Percentiles rank a stretch among this genome's conserved stretches.
phyloP scores from a whole-genome alignment of 2,888 invertebrate species.

The Leptopilina syphax region DNA sequence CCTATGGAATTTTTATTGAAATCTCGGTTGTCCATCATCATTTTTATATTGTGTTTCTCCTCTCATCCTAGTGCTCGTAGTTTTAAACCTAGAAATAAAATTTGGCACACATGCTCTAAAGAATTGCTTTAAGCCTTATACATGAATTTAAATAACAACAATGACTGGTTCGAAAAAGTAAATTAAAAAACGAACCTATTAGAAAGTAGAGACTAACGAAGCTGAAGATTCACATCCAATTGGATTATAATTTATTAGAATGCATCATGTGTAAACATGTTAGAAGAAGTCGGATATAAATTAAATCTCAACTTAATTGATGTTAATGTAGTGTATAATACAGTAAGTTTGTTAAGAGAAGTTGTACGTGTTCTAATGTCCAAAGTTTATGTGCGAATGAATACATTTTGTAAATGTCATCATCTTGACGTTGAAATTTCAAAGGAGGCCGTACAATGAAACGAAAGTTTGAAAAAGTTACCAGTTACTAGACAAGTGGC shows the following conservation, averaged over 20 bases:
- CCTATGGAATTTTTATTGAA: too few species aligned
- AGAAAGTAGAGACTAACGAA: too few species aligned
- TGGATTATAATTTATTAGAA: neutral
- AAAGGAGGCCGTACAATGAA: slow-evolving; percentile 10
- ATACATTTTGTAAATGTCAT: slow-evolving; percentile 15
- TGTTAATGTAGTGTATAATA: slow-evolving; percentile 30
- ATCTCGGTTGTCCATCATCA: too few species aligned
- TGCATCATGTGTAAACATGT: neutral
- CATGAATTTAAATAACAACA: too few species aligned
- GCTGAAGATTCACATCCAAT: neutral
- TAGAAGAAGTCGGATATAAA: neutral
- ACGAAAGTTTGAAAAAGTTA: too few species aligned
- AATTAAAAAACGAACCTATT: too few species aligned
- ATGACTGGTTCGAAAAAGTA: too few species aligned
- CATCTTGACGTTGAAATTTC: slow-evolving; percentile 19
- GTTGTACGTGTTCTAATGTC: slow-evolving; percentile 2
- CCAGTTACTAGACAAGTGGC: neutral
- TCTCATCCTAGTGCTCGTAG: too few species aligned
- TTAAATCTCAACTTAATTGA: neutral
- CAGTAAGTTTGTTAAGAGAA: neutral
- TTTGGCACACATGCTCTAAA: too few species aligned
- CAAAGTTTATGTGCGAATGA: neutral
- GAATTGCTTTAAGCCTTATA: too few species aligned
- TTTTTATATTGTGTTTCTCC: too few species aligned
- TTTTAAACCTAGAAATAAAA: too few species aligned